A percentile compares a stretch with the other conserved stretches of the same genome.
phyloP scores from a whole-genome alignment of 2,113 vertebrate genomes.

The Hypocryptadius cinnamomeus region DNA sequence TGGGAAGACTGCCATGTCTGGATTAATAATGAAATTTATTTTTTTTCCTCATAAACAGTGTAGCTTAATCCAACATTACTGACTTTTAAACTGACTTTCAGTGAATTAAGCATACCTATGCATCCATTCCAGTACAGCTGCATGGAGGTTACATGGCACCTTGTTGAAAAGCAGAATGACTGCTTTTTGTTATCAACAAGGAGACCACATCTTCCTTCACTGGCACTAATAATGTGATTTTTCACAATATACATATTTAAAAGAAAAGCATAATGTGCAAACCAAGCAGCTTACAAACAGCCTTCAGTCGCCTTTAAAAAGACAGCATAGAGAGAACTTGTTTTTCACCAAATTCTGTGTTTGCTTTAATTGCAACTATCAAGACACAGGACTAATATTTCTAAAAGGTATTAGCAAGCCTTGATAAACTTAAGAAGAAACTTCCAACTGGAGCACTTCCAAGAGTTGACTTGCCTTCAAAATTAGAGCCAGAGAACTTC shows the following conservation, averaged over 20 bases:
- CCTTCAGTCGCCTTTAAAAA: background rate
- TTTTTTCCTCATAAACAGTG: background rate
- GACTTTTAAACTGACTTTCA: background rate
- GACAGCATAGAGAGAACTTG: rapidly evolving
- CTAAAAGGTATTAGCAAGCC: background rate
- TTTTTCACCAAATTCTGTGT: background rate
- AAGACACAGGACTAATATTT: background rate
- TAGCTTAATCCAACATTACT: background rate
- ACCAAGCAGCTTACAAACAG: background rate
- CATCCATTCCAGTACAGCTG: background rate
- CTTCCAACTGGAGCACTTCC: background rate
- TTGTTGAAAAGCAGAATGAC: background rate
- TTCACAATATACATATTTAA: background rate
- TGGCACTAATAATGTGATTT: rapidly evolving
- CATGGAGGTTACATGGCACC: background rate
- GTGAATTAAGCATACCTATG: background rate
- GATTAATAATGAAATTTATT: background rate
- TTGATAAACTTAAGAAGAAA: background rate
- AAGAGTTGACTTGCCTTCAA: background rate
- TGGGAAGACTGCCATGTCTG: background rate
- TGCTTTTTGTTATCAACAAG: rapidly evolving
- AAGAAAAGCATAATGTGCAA: background rate
- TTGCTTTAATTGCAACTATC: background rate
- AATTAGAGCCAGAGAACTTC: background rate
- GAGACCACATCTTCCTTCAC: background rate